Percentiles rank a stretch among this genome's conserved stretches.
Evolutionary conservation across 2,888 invertebrate species (phyloP).

Genomic region (Volucella inanis): DNA sequence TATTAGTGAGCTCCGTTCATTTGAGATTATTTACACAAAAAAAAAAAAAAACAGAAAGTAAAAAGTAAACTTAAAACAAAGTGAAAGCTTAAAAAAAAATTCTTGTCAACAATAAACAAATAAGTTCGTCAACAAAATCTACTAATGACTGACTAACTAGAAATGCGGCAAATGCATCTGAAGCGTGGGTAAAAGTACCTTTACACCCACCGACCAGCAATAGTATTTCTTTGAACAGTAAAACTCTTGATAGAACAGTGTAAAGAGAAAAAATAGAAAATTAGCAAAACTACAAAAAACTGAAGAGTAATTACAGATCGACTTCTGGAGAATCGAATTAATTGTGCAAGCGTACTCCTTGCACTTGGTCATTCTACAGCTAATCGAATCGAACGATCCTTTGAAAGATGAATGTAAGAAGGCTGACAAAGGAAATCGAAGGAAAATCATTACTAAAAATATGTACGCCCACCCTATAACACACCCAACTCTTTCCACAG

Average conservation of each 20-base stretch:
- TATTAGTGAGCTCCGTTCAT: not conserved
- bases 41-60: slow-evolving; percentile 5
- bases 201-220: slow-evolving; percentile 24
- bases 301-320: slow-evolving; percentile 59
- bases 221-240: slow-evolving; percentile 29
- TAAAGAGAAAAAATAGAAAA: slow-evolving; percentile 6
- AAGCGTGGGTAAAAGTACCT: not conserved
- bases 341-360: slow-evolving; percentile 52
- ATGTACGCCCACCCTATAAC: slow-evolving; percentile 4
- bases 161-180: too few relatives aligned
- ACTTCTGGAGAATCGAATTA: slow-evolving; percentile 64
- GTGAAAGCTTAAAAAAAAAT: slow-evolving; percentile 36
- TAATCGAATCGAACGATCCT: slow-evolving; percentile 69
- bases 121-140: too few relatives aligned
- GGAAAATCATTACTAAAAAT: slow-evolving; percentile 60
- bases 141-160: too few relatives aligned
- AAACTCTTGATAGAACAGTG: not conserved
- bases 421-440: slow-evolving; percentile 19
- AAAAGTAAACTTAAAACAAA: slow-evolving; percentile 30
- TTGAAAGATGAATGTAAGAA: slow-evolving; percentile 8
- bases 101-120: slow-evolving; percentile 14
- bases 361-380: slow-evolving; percentile 48
- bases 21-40: slow-evolving; percentile 53
- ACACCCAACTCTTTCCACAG: too few relatives aligned
- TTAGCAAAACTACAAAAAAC: slow-evolving; percentile 4